Conservation (phyloP, 2,888 invertebrate genomes). For the Hyles lineata region DNA sequence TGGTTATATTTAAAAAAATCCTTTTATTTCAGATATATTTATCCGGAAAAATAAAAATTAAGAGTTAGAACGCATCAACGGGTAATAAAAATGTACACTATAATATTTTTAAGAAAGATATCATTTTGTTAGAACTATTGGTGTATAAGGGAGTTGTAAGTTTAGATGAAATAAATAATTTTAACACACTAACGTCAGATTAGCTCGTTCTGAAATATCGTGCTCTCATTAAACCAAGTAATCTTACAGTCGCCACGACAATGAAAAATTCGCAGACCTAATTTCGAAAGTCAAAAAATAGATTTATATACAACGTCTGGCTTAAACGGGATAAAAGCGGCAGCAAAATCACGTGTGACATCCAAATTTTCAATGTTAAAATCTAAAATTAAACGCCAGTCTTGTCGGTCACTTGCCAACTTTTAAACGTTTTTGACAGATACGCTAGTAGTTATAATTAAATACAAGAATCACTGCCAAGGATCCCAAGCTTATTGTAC, state of each 20-base stretch:
- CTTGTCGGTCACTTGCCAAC: slow-evolving; percentile 76
- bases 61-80: too few species aligned
- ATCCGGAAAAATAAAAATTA: too few species aligned
- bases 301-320: not conserved
- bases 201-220: too few species aligned
- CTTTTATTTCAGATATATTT: too few species aligned
- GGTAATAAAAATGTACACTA: too few species aligned
- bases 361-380: slow-evolving; percentile 67
- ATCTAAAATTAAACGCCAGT: slow-evolving; percentile 67
- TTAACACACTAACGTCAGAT: too few species aligned
- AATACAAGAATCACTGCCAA: slow-evolving; percentile 80
- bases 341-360: slow-evolving; percentile 42
- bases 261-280: not conserved
- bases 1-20: not conserved
- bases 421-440: slow-evolving; percentile 77
- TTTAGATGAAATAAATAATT: too few species aligned
- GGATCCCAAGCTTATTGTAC: slow-evolving; percentile 50
- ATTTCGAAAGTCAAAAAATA: not conserved
- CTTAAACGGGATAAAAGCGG: slow-evolving; percentile 14
- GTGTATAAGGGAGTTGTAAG: too few species aligned
- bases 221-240: too few species aligned
- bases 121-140: too few species aligned
- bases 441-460: slow-evolving; percentile 77
- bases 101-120: too few species aligned
- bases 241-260: not conserved